Conservation (phyloP, 2,888 invertebrate species). For the Tachina grossa region DNA sequence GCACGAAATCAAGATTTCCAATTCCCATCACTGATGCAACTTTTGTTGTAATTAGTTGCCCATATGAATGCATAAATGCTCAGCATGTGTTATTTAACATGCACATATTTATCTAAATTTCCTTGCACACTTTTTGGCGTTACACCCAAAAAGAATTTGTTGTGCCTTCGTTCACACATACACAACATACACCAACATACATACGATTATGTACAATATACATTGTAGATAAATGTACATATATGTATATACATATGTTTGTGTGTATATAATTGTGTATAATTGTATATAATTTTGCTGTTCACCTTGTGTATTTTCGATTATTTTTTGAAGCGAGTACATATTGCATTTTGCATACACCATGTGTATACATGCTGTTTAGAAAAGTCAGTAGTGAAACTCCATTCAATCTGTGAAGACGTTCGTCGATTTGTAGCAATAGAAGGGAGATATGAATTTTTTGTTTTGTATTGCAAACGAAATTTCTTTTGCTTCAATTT, state of each 20-base stretch:
- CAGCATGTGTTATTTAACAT: conserved; percentile 22
- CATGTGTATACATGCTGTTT: conserved; percentile 30
- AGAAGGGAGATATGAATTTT: background rate
- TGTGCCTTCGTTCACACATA: background rate
- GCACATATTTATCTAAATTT: background rate
- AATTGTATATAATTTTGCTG: background rate
- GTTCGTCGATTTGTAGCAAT: conserved; percentile 39
- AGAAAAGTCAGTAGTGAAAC: conserved; percentile 67
- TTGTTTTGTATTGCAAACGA: background rate
- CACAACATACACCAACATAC: no score
- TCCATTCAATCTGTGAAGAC: conserved; percentile 49
- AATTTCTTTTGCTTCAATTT: background rate
- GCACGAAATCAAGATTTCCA: no score
- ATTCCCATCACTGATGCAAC: background rate
- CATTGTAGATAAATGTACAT: no score
- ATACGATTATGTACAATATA: no score
- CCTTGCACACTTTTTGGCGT: conserved; percentile 49
- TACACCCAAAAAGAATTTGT: conserved; percentile 44
- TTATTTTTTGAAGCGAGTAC: background rate
- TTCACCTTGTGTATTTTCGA: background rate
- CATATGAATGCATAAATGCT: conserved; percentile 9
- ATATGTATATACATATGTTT: no score
- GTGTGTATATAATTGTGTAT: no score
- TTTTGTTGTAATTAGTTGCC: background rate
- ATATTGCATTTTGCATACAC: background rate